Conservation (phyloP, 1,140 invertebrate species). For the Hormaphis cornu region DNA sequence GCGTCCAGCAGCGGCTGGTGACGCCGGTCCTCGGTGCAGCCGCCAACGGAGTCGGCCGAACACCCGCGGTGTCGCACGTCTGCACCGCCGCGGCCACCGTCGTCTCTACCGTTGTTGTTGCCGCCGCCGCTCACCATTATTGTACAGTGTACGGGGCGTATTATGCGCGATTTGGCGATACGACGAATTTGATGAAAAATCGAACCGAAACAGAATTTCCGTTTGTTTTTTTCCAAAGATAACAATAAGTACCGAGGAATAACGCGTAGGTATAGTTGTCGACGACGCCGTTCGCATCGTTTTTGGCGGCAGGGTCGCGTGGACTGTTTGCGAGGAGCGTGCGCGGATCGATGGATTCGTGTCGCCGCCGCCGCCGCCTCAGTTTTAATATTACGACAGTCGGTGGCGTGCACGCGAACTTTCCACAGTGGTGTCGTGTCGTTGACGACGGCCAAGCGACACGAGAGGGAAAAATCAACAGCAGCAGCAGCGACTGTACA, state of each 20-base stretch:
- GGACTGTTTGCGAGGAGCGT: background rate
- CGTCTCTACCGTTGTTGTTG: background rate
- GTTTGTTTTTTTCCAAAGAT: too few relatives aligned
- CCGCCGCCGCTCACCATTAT: background rate
- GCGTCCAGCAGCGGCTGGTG: conserved; percentile 3
- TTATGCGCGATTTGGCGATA: background rate
- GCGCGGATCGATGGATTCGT: conserved; percentile 14
- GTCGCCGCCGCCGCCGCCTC: background rate
- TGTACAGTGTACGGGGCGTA: too few relatives aligned
- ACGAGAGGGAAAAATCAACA: too few relatives aligned
- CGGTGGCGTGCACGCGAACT: background rate
- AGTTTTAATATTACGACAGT: background rate
- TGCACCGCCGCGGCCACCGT: background rate
- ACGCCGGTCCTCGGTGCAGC: background rate
- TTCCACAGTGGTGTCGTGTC: too few relatives aligned
- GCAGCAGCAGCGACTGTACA: too few relatives aligned
- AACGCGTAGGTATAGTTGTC: too few relatives aligned
- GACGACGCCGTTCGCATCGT: background rate
- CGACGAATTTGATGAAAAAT: too few relatives aligned
- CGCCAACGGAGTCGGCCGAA: conserved; percentile 17
- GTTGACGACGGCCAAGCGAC: too few relatives aligned
- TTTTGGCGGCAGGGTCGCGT: background rate
- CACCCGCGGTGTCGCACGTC: conserved; percentile 5
- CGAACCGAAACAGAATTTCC: too few relatives aligned
- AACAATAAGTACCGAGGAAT: too few relatives aligned